phyloP scores from a whole-genome alignment of 92 coral and sea anemone species.

The Paramuricea clavata region DNA sequence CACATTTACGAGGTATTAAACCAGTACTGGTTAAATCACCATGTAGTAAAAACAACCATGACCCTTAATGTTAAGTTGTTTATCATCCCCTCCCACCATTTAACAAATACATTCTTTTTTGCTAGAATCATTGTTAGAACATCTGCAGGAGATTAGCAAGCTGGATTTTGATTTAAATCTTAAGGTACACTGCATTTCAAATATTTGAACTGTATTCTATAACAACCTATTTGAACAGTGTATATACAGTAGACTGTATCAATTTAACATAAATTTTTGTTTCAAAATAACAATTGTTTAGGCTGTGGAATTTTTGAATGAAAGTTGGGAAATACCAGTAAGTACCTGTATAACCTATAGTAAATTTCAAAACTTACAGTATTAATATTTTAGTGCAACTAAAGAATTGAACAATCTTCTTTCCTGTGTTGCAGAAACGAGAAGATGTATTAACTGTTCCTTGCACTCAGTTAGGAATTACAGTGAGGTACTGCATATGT shows the following conservation, averaged over 20 bases:
- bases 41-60: too few species aligned
- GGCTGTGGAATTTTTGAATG: constrained; percentile 47
- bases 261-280: background rate
- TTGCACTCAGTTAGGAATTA: constrained; percentile 40
- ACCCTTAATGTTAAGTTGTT: too few species aligned
- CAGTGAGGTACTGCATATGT: constrained; percentile 55
- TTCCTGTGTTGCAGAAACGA: constrained; percentile 18
- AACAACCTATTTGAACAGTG: background rate
- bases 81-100: background rate
- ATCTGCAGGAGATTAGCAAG: constrained; percentile 38
- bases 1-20: constrained; percentile 44
- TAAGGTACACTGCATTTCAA: background rate
- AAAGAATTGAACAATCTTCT: background rate
- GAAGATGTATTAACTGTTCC: constrained; percentile 45
- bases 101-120: background rate
- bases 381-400: too few species aligned
- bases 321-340: constrained; percentile 40
- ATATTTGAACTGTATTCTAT: background rate
- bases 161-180: constrained; percentile 43
- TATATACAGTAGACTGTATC: background rate
- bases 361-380: background rate
- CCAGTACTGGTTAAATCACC: too few species aligned
- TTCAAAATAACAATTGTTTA: background rate
- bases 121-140: constrained; percentile 46
- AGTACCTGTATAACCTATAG: background rate